Evolutionary conservation across 2,797 vertebrate genomes (phyloP).

Genomic region (Lepus oiostolus): DNA sequence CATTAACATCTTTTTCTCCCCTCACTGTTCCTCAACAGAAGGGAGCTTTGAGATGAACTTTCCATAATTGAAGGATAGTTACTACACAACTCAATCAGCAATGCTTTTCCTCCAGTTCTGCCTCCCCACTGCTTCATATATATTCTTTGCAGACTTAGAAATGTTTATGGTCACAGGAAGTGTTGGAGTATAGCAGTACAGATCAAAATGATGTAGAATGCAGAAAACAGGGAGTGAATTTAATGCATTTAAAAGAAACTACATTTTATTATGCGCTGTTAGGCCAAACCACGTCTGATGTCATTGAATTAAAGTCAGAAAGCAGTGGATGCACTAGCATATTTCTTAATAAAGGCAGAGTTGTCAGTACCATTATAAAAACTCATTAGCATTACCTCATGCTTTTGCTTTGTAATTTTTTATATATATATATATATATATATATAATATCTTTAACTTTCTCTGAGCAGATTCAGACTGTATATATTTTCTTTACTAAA

Average conservation of each 20-base stretch:
- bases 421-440: accelerated
- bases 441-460: neutral
- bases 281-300: constrained; percentile 49
- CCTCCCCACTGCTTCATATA: constrained; percentile 68
- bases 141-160: constrained; percentile 25
- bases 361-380: constrained; percentile 5
- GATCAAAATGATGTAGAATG: neutral
- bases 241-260: constrained; percentile 31
- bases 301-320: constrained; percentile 62
- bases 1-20: constrained; percentile 83
- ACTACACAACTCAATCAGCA: constrained; percentile 11
- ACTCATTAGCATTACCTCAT: neutral
- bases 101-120: neutral
- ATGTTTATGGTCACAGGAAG: neutral
- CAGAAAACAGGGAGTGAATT: neutral
- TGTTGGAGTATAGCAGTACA: neutral
- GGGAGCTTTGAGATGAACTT: constrained; percentile 82
- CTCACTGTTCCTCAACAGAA: constrained; percentile 73
- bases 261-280: constrained; percentile 32
- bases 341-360: constrained; percentile 15
- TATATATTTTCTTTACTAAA: constrained; percentile 6
- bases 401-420: neutral
- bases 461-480: neutral
- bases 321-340: neutral
- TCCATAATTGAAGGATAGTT: constrained; percentile 71